These are phyloP conservation scores for Lutjanus argentimaculatus DNA, from an alignment of 2,797 vertebrate genomes.

Conservation along the genomic window DNA sequence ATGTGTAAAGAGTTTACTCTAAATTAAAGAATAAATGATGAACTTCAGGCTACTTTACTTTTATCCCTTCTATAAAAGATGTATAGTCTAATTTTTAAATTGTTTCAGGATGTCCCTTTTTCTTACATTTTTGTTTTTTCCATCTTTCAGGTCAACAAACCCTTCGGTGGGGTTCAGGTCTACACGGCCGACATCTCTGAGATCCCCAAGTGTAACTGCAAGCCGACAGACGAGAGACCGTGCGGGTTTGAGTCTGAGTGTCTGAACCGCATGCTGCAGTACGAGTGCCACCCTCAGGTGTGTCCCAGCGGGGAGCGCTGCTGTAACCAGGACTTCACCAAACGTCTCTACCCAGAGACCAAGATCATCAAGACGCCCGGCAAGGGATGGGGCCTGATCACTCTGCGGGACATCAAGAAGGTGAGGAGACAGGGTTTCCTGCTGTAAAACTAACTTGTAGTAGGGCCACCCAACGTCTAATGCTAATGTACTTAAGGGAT, in stretches of 20 bases:
- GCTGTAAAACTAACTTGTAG: neutral
- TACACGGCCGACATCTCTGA: conserved; percentile 95
- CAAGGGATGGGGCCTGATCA: conserved; percentile 96
- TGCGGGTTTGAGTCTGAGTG: conserved; percentile 97
- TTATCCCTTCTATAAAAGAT: too few relatives aligned
- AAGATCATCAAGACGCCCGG: conserved; percentile 96
- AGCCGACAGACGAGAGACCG: conserved; percentile 92
- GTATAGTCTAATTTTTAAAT: neutral
- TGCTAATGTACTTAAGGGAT: neutral
- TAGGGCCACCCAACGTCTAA: neutral
- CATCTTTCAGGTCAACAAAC: conserved; percentile 93
- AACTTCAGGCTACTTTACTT: too few relatives aligned
- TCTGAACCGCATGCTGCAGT: conserved; percentile 98
- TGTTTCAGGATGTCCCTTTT: neutral
- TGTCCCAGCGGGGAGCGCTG: conserved; percentile 93
- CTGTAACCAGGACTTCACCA: conserved; percentile 98
- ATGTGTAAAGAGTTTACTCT: too few relatives aligned
- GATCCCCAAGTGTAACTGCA: conserved; percentile 99
- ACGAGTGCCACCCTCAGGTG: conserved; percentile 97
- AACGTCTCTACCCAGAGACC: conserved; percentile 97
- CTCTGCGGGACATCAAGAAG: conserved; percentile 96
- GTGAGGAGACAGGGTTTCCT: conserved; percentile 71
- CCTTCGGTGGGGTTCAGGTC: conserved; percentile 94
- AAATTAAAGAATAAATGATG: neutral
- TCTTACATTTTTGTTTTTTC: neutral